Evolutionary conservation across 2,113 vertebrate genomes (phyloP).

Genomic region (Oceanites oceanicus): DNA sequence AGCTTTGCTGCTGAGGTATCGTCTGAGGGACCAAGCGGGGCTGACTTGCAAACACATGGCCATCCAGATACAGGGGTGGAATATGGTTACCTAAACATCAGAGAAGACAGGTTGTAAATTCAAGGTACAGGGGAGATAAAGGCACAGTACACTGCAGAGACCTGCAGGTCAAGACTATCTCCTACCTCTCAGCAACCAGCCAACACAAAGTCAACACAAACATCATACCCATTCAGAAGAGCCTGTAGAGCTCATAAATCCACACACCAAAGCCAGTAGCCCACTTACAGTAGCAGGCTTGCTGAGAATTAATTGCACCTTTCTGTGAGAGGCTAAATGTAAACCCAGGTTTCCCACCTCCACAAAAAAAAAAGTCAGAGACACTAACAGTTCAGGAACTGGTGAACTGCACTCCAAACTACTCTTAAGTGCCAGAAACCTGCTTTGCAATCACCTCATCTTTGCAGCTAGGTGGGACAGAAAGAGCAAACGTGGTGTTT

Average conservation of each 20-base stretch:
- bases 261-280: background rate
- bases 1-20: conserved; percentile 96
- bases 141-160: background rate
- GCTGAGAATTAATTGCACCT: background rate
- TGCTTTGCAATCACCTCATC: background rate
- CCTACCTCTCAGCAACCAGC: background rate
- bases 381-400: background rate
- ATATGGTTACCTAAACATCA: conserved; percentile 89
- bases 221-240: background rate
- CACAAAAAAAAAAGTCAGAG: background rate
- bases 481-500: rapidly evolving
- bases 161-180: background rate
- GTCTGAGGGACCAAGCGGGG: conserved; percentile 92
- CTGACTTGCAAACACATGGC: conserved; percentile 94
- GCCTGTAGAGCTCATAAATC: background rate
- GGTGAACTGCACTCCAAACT: background rate
- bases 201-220: background rate
- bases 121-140: background rate
- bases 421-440: background rate
- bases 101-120: background rate
- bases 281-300: background rate
- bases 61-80: conserved; percentile 93
- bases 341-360: background rate
- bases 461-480: background rate
- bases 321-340: background rate